Evolutionary conservation across 2,888 invertebrate species (phyloP), one percentile per base, ranked within the genome.

Genomic region (Nephrotoma appendiculata): DNA sequence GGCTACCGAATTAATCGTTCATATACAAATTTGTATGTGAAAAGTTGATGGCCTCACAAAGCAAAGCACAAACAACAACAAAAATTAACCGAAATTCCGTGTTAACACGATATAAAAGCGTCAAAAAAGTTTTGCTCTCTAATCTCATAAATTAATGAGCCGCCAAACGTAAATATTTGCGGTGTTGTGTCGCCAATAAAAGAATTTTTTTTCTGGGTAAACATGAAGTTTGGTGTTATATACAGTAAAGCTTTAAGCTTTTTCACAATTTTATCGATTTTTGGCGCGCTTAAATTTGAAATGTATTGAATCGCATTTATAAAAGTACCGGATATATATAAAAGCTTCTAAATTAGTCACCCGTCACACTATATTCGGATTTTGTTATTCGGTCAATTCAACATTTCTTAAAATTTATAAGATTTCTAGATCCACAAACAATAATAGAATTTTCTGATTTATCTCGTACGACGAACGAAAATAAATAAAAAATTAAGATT

Each of bases 241-340:
- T 15, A 52, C 15, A 15, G 4, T 15, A 31, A 31, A 71, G 71
- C 71, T 71, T 71, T 71, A 71, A 31, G 31, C 71, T 71, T 3
- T 85, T 85, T 42, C 42, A 42, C 15, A 85, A 42, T 85, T 85
- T 85, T 83, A 83, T 85, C n/a, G 84, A 85, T 42, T 85, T 85
- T 5, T 85, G 41, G 15, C 43, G 42, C 43, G 6, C 5, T 85
- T 41, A 12, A 85, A 85, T 85, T n/a, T 43, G 42, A 15, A 42
- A 42, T n/a, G 9, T n/a, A n/a, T 42, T 42, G 41, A 71, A 31
- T 31, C 31, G 31, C 71, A 71, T 31, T 31, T 31, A 31, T 71
- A 71, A 71, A 31, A 31, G 31, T 71, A 71, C 71, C 71, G 9
- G 71, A 71, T 71, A 71, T 31, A 31, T 3, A 31, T 1, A 71